A percentile compares a stretch with the other conserved stretches of the same genome.
These are phyloP conservation scores for Rhimphoctona megacephalus DNA, from an alignment of 2,888 invertebrate species.

Conservation along the genomic window DNA sequence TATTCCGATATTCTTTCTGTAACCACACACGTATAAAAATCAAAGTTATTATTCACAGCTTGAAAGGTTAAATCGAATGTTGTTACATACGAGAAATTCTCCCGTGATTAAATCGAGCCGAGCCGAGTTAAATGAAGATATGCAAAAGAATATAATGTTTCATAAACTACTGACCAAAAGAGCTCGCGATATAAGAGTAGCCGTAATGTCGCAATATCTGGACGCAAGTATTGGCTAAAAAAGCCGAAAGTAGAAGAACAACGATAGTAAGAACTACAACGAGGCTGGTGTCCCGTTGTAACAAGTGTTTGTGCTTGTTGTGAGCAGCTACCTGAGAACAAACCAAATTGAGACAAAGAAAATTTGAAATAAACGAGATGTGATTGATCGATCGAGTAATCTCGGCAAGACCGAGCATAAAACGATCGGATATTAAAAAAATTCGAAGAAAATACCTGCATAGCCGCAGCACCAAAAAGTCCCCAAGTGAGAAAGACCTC, in stretches of 20 bases:
- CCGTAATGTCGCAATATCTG: slow-evolving; percentile 91
- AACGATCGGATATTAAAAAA: background rate
- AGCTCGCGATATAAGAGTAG: slow-evolving; percentile 92
- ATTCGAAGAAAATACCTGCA: slow-evolving; percentile 86
- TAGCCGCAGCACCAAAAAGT: slow-evolving; percentile 91
- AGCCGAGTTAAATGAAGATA: too few relatives aligned
- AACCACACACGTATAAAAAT: slow-evolving; percentile 66
- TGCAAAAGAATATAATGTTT: too few relatives aligned
- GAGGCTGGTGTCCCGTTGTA: slow-evolving; percentile 89
- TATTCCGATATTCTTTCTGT: slow-evolving; percentile 90
- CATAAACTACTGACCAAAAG: slow-evolving; percentile 90
- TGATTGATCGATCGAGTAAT: slow-evolving; percentile 52
- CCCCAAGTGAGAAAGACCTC: slow-evolving; percentile 97
- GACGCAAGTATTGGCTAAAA: slow-evolving; percentile 93
- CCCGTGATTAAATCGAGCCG: too few relatives aligned
- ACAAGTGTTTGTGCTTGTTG: slow-evolving; percentile 89
- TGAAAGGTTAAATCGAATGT: too few relatives aligned
- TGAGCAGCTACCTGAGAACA: slow-evolving; percentile 88
- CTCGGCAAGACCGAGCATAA: too few relatives aligned
- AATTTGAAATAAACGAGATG: too few relatives aligned
- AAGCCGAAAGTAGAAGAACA: slow-evolving; percentile 90
- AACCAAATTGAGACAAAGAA: too few relatives aligned
- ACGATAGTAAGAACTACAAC: slow-evolving; percentile 91
- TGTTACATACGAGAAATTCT: too few relatives aligned
- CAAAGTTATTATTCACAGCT: background rate